Base-by-base conservation (phyloP, 2,888 invertebrate species). In the Ichneumoninae sp. region DNA sequence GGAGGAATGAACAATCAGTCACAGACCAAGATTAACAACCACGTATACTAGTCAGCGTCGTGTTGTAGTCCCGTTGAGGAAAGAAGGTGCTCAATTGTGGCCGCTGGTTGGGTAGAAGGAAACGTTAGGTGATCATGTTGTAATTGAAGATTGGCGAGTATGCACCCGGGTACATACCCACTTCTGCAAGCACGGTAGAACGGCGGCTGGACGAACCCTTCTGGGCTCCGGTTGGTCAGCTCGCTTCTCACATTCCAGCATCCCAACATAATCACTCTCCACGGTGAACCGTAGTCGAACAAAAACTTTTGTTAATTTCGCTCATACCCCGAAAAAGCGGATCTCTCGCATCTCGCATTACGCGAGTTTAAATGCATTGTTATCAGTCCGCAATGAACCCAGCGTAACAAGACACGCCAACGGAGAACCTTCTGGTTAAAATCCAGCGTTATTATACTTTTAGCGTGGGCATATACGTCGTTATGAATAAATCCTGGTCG, bases 141-240 rank as follows among this genome's bases (percentile, higher is more conserved):
- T 82, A 82, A 82, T 78, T 54, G 78, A 78, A 74, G 69, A 62
- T 68, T 40, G 72, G 60, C 68, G 50, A 71, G 57, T 16, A 19
- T 10, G 60, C 44, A 57, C 22, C n/a, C 33, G 62, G 8, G 0
- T 54, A 30, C 19, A 52, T 33, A 76, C 44, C 44, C 30, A 16
- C 13, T 52, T 57, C 26, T 47, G 76, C 57, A 54, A 60, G 40
- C 44, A 44, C 16, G 62, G 60, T 19, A 50, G 62, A 60, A 30
- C 62, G 22, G 47, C n/a, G 71, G 66, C 68, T 54, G 52, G 30
- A 76, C 70, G 54, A 76, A 76, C 62, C 65, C 71, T 71, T 71
- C 54, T 66, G 57, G 30, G 47, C 26, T 77, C 33, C 36, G 54
- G 16, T 72, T 33, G 44, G 54, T 30, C 40, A 8, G 3, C 40